Percentiles rank a stretch among this genome's conserved stretches.
phyloP scores from a whole-genome alignment of 2,888 invertebrate species.

The Drosophila antonietae region DNA sequence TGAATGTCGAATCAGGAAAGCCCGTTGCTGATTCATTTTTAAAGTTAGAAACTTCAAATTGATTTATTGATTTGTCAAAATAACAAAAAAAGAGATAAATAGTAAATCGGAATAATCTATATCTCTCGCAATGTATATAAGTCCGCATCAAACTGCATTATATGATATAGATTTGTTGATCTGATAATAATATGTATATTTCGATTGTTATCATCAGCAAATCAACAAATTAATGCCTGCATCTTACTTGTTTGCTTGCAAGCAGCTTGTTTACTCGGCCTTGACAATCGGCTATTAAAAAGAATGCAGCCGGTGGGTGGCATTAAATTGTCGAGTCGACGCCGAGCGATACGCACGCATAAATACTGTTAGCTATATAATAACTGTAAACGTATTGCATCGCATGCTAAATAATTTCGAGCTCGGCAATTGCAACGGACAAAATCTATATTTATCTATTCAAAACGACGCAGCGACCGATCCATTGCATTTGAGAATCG shows the following conservation, averaged over 20 bases:
- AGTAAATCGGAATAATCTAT: too few species aligned
- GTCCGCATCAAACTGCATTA: too few species aligned
- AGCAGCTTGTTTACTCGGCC: neutral
- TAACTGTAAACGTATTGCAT: conserved; percentile 52
- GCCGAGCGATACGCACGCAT: conserved; percentile 30
- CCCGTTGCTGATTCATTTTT: too few species aligned
- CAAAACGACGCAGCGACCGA: conserved; percentile 18
- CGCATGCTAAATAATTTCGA: conserved; percentile 47
- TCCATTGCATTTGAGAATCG: conserved; percentile 21
- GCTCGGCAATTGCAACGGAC: conserved; percentile 39
- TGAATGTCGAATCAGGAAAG: too few species aligned
- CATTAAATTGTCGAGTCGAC: conserved; percentile 26
- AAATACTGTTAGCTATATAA: conserved; percentile 19
- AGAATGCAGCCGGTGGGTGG: conserved; percentile 1
- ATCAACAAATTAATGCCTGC: conserved; percentile 5
- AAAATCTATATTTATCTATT: conserved; percentile 68
- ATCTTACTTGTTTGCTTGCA: neutral
- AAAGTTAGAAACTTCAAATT: too few species aligned
- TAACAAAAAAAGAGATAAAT: too few species aligned
- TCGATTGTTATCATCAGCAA: neutral
- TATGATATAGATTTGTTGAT: too few species aligned
- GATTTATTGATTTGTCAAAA: too few species aligned
- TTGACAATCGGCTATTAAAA: neutral
- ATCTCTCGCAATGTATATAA: too few species aligned
- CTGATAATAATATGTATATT: too few species aligned